phyloP scores from a whole-genome alignment of 2,113 vertebrate species.

The Phrynosoma platyrhinos region DNA sequence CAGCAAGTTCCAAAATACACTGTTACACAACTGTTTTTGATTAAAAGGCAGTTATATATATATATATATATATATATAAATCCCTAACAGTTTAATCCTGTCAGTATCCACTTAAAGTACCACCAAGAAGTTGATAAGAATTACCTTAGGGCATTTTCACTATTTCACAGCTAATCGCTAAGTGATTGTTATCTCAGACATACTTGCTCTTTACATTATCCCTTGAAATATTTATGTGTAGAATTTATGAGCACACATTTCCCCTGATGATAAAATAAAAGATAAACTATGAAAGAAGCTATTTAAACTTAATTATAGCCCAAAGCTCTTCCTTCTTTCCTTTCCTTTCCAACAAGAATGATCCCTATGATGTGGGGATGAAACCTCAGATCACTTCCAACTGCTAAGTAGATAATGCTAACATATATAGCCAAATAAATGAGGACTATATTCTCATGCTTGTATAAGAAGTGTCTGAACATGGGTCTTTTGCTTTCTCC shows the following conservation, averaged over 20 bases:
- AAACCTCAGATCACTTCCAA: neutral
- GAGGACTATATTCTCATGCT: neutral
- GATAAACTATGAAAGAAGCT: slow-evolving; percentile 9
- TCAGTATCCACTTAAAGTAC: slow-evolving; percentile 29
- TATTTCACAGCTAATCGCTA: neutral
- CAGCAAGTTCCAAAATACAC: slow-evolving; percentile 49
- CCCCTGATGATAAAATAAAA: neutral
- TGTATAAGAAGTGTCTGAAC: neutral
- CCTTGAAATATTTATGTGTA: slow-evolving; percentile 10
- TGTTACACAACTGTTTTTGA: slow-evolving; percentile 8
- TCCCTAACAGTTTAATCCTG: slow-evolving; percentile 16
- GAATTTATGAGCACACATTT: neutral
- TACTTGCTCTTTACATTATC: neutral
- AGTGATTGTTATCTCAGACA: slow-evolving; percentile 33
- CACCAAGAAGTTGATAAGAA: slow-evolving; percentile 24
- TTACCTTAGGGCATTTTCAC: slow-evolving; percentile 5
- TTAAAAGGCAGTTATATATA: slow-evolving; percentile 19
- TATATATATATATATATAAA: too few relatives aligned
- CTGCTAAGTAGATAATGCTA: too few relatives aligned
- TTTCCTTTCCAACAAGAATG: neutral
- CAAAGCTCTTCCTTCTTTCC: neutral
- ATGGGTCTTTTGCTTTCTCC: neutral
- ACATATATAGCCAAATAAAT: neutral
- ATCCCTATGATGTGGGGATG: neutral
- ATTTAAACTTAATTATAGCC: neutral